Evolutionary conservation across 2,797 vertebrate species (phyloP), one percentile per base, ranked within the genome.

Genomic region (Gambelia wislizenii): DNA sequence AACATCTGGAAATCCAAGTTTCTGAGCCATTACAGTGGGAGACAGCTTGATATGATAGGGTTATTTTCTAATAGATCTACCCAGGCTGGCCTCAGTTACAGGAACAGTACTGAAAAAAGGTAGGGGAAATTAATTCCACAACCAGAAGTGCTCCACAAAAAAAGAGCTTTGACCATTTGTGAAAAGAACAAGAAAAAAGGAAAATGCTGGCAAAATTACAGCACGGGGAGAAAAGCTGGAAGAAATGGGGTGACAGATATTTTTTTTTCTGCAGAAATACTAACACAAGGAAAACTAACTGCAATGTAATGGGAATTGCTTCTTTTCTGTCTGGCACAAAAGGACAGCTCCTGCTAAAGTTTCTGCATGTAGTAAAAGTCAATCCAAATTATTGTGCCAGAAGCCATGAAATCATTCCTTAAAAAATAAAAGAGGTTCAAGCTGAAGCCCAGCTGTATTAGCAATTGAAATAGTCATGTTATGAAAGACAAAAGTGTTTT

Each of bases 401-500:
- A 87, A 93, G 84, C 69, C 80, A 72, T 88, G 86, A 93, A 89
- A 79, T 91, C 91, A 79, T 82, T 92, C 79, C 86, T 85, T 84
- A 83, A 36, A 85, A 93, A 92, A 88, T 90, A 81, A 91, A 91
- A 87, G 49, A 0, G 86, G 89, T 92, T 87, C 87, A 52, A 20
- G 36, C 83, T 81, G 77, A 52, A 16, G 91, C 85, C 72, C 93
- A 95, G 94, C 95, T 95, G 94, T 78, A 5, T 39, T 91, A 93
- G 91, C 87, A 91, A 61, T 90, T 33, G 84, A 84, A 91, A 88
- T 6, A 0, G 82, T 42, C 77, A 67, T 77, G 42, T 79, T 69
- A 85, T 70, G 76, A 72, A 88, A 89, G 88, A 61, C 8, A 70
- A 77, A 92, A 83, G 90, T 2, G 59, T 49, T 77, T 85, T 95